A percentile compares a stretch with the other conserved stretches of the same genome.
These are phyloP conservation scores for Chionoecetes opilio DNA, from an alignment of 1,140 invertebrate species.

Conservation along the genomic window DNA sequence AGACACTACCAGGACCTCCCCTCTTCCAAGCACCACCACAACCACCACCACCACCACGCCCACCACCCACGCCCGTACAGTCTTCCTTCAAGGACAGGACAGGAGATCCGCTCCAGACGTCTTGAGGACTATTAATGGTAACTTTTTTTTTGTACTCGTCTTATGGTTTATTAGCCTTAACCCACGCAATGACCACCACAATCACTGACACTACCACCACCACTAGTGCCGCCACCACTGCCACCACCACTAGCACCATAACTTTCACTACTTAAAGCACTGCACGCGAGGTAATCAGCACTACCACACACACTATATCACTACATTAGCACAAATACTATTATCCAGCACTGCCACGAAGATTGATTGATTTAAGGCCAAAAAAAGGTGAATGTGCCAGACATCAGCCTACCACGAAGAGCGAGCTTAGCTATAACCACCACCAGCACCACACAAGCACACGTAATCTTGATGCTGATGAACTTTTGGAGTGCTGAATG, in stretches of 20 bases:
- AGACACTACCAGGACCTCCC: neutral
- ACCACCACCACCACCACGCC: constrained; percentile 51
- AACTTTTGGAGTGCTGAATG: neutral
- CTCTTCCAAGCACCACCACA: neutral
- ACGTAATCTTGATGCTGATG: neutral
- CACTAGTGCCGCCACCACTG: neutral
- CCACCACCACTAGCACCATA: neutral
- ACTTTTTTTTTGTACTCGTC: neutral
- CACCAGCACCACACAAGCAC: neutral
- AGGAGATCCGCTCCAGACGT: constrained; percentile 68
- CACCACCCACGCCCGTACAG: constrained; percentile 49
- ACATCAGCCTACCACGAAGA: neutral
- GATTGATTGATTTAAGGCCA: neutral
- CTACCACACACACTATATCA: neutral
- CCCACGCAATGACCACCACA: neutral
- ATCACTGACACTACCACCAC: neutral
- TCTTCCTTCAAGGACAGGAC: constrained; percentile 52
- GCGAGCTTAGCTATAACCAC: neutral
- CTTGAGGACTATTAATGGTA: constrained; percentile 72
- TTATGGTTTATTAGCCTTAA: neutral
- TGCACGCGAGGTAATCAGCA: neutral
- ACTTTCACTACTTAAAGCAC: neutral
- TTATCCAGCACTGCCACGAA: neutral
- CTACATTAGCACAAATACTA: no score
- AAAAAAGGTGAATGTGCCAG: no score